Evolutionary conservation across 2,797 vertebrate species (phyloP).

Genomic region (Phyllotis vaccarum): DNA sequence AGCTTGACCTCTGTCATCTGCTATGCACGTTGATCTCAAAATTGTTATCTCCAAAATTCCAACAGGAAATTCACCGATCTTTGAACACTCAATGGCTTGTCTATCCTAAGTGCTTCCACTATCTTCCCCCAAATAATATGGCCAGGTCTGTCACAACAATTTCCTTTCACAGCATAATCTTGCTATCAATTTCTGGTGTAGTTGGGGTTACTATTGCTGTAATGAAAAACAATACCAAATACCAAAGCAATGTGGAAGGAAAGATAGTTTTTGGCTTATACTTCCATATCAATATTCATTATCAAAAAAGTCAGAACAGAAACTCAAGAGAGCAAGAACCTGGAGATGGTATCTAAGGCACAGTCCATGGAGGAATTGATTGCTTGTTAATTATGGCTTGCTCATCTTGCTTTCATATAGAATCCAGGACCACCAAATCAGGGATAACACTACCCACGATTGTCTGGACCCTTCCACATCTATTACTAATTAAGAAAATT

Average conservation of each 20-base stretch:
- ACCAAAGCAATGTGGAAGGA: background rate
- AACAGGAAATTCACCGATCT: background rate
- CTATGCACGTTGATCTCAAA: background rate
- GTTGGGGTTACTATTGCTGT: background rate
- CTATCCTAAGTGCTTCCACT: background rate
- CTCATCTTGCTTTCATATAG: background rate
- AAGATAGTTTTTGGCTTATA: background rate
- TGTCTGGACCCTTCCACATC: background rate
- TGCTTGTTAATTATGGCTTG: background rate
- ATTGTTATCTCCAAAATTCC: background rate
- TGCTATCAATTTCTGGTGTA: background rate
- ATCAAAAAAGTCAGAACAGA: background rate
- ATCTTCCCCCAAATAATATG: background rate
- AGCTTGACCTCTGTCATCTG: background rate
- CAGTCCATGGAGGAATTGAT: background rate
- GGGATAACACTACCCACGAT: background rate
- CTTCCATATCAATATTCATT: background rate
- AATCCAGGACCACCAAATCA: background rate
- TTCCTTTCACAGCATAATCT: background rate
- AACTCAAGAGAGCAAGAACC: background rate
- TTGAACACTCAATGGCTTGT: too few species aligned
- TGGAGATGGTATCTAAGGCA: background rate
- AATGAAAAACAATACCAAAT: background rate
- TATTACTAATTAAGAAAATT: background rate
- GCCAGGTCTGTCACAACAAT: too few species aligned